These are phyloP conservation scores for Drosophila setosimentum DNA, from an alignment of 2,888 invertebrate species.

Conservation along the genomic window DNA sequence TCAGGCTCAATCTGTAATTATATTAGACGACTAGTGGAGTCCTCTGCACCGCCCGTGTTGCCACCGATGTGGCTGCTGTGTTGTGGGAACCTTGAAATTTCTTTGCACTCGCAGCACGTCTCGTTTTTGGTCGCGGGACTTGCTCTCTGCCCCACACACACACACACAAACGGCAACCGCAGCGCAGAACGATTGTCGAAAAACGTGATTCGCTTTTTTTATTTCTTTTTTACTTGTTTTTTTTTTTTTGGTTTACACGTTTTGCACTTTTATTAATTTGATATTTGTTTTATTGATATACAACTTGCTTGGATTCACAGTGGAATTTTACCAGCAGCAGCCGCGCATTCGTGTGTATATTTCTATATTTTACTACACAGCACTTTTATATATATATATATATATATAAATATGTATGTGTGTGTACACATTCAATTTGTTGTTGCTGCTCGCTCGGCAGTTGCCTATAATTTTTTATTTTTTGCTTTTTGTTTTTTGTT, in stretches of 20 bases:
- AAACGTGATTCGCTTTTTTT: slow-evolving; percentile 68
- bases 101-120: slow-evolving; percentile 50
- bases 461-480: slow-evolving; percentile 53
- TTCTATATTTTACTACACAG: slow-evolving; percentile 48
- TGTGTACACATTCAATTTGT: slow-evolving; percentile 55
- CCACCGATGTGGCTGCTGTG: slow-evolving; percentile 26
- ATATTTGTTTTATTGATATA: slow-evolving; percentile 73
- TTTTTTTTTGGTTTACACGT: slow-evolving; percentile 57
- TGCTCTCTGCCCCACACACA: slow-evolving; percentile 36
- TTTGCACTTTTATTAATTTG: slow-evolving; percentile 55
- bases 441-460: slow-evolving; percentile 54
- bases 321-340: slow-evolving; percentile 78
- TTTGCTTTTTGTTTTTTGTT: slow-evolving; percentile 43
- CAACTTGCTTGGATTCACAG: slow-evolving; percentile 73
- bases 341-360: slow-evolving; percentile 32
- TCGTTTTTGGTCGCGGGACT: slow-evolving; percentile 44
- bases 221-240: slow-evolving; percentile 17
- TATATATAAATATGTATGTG: slow-evolving; percentile 25
- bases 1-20: slow-evolving; percentile 17
- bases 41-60: slow-evolving; percentile 22
- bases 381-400: slow-evolving; percentile 34
- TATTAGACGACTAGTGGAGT: slow-evolving; percentile 13
- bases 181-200: slow-evolving; percentile 51
- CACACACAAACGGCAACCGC: slow-evolving; percentile 12
- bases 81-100: slow-evolving; percentile 66